Evolutionary conservation across 2,113 vertebrate species (phyloP), one percentile per base, ranked within the genome.

Genomic region (Scophthalmus maximus): DNA sequence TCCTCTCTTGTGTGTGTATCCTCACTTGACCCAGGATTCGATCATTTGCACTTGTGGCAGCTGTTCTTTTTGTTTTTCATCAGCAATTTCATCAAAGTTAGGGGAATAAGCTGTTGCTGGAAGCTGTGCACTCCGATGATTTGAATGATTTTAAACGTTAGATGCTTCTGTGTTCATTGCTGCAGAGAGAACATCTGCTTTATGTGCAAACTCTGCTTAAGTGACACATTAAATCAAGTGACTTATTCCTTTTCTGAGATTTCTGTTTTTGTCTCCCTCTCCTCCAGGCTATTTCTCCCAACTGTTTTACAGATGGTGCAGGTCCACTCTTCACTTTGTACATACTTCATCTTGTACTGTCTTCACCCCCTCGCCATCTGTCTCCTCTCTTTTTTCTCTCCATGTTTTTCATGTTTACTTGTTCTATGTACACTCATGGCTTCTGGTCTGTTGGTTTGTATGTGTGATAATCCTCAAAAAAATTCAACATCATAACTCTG

Each of bases 311-410:
- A 91, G 90, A 92, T 91, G 87, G 89, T 88, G 18, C 29, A 78
- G 64, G 86, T 90, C 87, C 81, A 74, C 72, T 76, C 56, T 87
- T 74, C 77, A 73, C 68, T 83, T 86, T 74, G 60, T 73, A 56
- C 73, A 73, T 75, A 73, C 67, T 88, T 72, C 65, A 59, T 80
- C 75, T 76, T 76, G 65, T 52, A 55, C 78, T 34, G 40, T 74
- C 76, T 87, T 91, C 89, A 87, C 88, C 89, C 88, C 86, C 84
- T 90, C 87, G 79, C 88, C 86, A 85, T 92, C 89, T 89, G 89
- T 56, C 78, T 86, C 34, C 49, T 32, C 47, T 65, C 62, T 80
- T 79, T 77, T 73, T 80, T n/a, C 8, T n/a, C 8, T 22, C 36
- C 11, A 38, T 65, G 8, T 22, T 53, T 64, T n/a, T 60, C 46